Percentiles rank a stretch among this genome's conserved stretches.
These are phyloP conservation scores for Whitmania pigra DNA, from an alignment of 1,140 invertebrate genomes.

Conservation along the genomic window DNA sequence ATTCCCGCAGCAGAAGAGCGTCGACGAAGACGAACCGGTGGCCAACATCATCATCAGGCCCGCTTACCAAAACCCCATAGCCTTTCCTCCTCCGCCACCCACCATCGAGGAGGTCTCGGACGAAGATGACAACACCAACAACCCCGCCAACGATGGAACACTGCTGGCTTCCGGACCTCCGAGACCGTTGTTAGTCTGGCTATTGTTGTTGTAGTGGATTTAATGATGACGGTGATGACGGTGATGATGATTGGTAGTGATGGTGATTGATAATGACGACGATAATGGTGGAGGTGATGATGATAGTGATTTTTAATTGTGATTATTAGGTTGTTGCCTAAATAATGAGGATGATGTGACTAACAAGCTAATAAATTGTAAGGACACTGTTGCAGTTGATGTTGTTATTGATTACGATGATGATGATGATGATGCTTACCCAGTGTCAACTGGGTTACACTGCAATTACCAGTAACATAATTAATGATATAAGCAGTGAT, in stretches of 20 bases:
- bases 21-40: conserved; percentile 2
- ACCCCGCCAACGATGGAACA: conserved; percentile 68
- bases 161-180: conserved; percentile 86
- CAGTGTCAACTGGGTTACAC: not conserved
- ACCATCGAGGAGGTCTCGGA: not conserved
- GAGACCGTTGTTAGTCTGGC: conserved; percentile 70
- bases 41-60: conserved; percentile 12
- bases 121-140: conserved; percentile 42
- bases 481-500: too few relatives aligned
- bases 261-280: too few relatives aligned
- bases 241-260: not conserved
- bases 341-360: not conserved
- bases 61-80: not conserved
- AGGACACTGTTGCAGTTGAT: not conserved
- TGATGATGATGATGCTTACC: not conserved
- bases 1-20: conserved; percentile 16
- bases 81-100: conserved; percentile 47
- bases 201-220: not conserved
- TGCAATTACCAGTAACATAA: too few relatives aligned
- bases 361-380: too few relatives aligned
- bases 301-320: not conserved
- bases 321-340: not conserved
- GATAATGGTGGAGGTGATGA: not conserved
- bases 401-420: not conserved
- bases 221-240: not conserved